Percentiles rank a stretch among this genome's conserved stretches.
phyloP scores from a whole-genome alignment of 2,113 vertebrate species.

The Burhinus bistriatus region DNA sequence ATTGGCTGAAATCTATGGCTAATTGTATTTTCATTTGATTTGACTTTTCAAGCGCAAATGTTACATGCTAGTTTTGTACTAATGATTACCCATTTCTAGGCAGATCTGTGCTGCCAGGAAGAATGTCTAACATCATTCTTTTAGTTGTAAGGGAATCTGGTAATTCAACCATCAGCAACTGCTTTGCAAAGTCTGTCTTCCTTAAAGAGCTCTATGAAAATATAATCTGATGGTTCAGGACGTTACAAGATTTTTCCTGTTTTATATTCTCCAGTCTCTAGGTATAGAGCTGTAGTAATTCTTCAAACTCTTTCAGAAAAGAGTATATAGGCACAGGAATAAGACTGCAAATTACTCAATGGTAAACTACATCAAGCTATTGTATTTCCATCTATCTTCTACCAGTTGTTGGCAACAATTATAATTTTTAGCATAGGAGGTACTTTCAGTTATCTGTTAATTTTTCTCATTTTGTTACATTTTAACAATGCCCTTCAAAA shows the following conservation, averaged over 20 bases:
- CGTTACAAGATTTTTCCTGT: neutral
- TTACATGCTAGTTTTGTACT: conserved; percentile 2
- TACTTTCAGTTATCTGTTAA: neutral
- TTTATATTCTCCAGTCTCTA: neutral
- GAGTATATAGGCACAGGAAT: neutral
- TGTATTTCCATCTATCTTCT: neutral
- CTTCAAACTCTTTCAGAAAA: neutral
- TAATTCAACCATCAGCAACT: neutral
- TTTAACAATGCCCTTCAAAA: neutral
- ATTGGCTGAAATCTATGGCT: conserved; percentile 32
- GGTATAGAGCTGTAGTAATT: neutral
- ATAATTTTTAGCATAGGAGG: neutral
- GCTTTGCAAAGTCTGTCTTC: neutral
- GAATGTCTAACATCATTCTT: neutral
- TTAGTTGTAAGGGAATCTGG: neutral
- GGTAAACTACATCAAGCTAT: neutral
- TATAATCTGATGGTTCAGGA: neutral
- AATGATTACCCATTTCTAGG: neutral
- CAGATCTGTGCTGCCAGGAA: neutral
- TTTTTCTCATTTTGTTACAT: neutral
- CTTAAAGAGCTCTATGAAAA: neutral
- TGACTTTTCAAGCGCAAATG: neutral
- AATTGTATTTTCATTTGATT: conserved; percentile 57
- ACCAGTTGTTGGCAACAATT: neutral
- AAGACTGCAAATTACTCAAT: neutral